Conservation (phyloP, 2,888 invertebrate species). For the Tetranychus truncatus region DNA sequence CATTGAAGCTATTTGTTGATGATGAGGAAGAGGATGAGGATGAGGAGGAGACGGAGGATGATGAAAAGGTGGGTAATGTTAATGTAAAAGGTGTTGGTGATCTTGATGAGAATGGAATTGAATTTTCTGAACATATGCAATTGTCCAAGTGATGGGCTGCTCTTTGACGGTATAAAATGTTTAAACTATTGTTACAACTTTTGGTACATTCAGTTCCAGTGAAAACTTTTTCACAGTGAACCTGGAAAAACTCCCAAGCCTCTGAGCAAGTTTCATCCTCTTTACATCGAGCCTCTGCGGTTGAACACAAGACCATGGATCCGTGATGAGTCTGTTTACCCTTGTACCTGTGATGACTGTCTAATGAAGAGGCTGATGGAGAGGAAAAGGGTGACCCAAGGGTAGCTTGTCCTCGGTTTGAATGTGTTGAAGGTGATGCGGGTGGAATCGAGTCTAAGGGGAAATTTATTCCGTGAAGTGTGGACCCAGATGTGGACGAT, state of each 20-base stretch:
- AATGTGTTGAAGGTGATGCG: no score
- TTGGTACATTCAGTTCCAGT: constrained; percentile 1
- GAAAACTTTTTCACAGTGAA: background rate
- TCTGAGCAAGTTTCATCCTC: constrained; percentile 6
- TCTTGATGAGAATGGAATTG: no score
- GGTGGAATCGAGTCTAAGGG: background rate
- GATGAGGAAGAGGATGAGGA: no score
- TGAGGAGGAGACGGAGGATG: no score
- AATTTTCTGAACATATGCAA: background rate
- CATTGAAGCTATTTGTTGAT: background rate
- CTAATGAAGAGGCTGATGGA: no score
- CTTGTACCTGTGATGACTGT: background rate
- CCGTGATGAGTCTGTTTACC: background rate
- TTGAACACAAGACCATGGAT: background rate
- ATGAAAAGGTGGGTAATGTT: no score
- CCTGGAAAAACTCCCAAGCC: background rate
- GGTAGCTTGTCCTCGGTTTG: no score
- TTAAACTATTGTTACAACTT: constrained; percentile 4
- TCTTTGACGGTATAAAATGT: background rate
- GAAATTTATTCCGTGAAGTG: no score
- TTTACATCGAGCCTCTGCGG: background rate
- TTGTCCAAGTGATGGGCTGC: background rate
- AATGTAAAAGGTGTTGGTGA: no score
- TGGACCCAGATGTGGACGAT: no score
- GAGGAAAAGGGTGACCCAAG: no score